A percentile compares a stretch with the other conserved stretches of the same genome.
Evolutionary conservation across 2,797 vertebrate species (phyloP).

Genomic region (Nyctalus aviator): DNA sequence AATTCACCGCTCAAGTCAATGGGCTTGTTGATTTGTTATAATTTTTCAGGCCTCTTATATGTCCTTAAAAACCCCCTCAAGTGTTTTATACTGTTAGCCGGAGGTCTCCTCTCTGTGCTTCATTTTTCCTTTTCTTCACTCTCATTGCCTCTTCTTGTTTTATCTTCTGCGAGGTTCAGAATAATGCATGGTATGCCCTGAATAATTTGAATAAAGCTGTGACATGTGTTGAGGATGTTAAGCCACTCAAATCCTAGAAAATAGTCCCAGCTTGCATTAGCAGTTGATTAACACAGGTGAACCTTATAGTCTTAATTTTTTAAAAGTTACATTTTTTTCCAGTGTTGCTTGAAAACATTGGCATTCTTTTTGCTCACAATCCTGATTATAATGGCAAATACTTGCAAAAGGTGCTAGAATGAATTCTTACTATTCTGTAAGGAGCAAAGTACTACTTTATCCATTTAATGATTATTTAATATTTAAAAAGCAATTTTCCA

Average conservation of each 20-base stretch:
- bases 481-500: slow-evolving; percentile 62
- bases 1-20: slow-evolving; percentile 61
- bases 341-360: slow-evolving; percentile 63
- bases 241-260: slow-evolving; percentile 46
- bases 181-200: not conserved
- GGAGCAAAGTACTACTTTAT: slow-evolving; percentile 25
- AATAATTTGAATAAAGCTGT: slow-evolving; percentile 43
- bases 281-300: slow-evolving; percentile 63
- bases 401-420: slow-evolving; percentile 46
- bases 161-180: slow-evolving; percentile 56
- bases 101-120: slow-evolving; percentile 61
- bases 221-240: slow-evolving; percentile 58
- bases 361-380: slow-evolving; percentile 52
- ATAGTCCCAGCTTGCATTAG: slow-evolving; percentile 26
- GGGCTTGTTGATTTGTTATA: slow-evolving; percentile 49
- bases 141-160: slow-evolving; percentile 5
- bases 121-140: slow-evolving; percentile 68
- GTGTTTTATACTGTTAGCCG: slow-evolving; percentile 45
- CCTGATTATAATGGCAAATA: slow-evolving; percentile 70
- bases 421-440: slow-evolving; percentile 12
- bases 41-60: slow-evolving; percentile 46
- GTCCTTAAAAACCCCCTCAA: slow-evolving; percentile 59
- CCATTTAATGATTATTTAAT: slow-evolving; percentile 65
- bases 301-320: slow-evolving; percentile 69
- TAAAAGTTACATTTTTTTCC: slow-evolving; percentile 67